Base-by-base conservation (phyloP, 2,888 invertebrate genomes). In the Pyrgus malvae region DNA sequence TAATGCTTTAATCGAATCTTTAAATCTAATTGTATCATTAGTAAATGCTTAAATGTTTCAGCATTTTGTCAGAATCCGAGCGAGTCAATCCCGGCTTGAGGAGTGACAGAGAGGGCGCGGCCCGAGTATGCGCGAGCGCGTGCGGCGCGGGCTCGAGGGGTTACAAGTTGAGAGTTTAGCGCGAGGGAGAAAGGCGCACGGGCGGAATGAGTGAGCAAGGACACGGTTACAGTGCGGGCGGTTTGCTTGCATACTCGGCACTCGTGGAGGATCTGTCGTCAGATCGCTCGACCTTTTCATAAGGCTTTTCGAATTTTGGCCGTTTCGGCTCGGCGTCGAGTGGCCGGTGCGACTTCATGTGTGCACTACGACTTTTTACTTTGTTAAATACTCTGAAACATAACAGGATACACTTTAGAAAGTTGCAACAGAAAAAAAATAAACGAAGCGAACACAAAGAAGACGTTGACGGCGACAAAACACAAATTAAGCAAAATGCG, bases 341-440 rank as follows among this genome's bases (percentile, higher is more conserved):
- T 72, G 96, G 95, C 80, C 97, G 95, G 92, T 99, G 99, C 68
- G 98, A 98, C 92, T 99, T 99, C 99, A 99, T 99, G 91, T 99
- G 99, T 65, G 99, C 99, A 91, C 98, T 99, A 90, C 99, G 95
- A 92, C 98, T 99, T 93, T 98, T 98, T 80, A 98, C 97, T 93
- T 98, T 98, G 92, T 94, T 95, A 93, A 98, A 98, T 87, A 98
- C 95, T 93, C 98, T 98, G 94, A 69, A 92, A 92, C 86, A 85
- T 84, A 87, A 90, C 72, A 86, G 83, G 84, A 79, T 78, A 80
- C 71, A 83, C 71, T 75, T 83, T 89, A 83, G 87, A 73, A 80
- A 27, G 77, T 58, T 62, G 86, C 83, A 87, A 88, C 73, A 70
- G 61, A 85, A 82, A 67, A n/a, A 72, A 73, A 69, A 64, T 44